These are phyloP conservation scores for Spondyliosoma cantharus DNA, from an alignment of 2,797 vertebrate genomes.

Conservation along the genomic window DNA sequence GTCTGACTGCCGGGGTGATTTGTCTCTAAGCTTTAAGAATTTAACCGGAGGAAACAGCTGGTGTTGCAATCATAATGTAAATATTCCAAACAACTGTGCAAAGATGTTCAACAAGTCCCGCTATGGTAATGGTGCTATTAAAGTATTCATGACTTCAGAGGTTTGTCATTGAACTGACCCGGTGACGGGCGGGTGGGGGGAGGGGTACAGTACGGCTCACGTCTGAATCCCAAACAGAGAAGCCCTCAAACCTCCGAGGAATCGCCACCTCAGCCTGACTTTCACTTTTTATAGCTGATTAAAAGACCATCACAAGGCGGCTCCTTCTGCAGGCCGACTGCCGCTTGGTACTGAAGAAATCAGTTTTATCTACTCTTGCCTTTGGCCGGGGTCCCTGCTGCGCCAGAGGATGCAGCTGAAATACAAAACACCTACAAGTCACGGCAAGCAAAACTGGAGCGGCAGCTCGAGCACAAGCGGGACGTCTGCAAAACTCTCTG, in stretches of 20 bases:
- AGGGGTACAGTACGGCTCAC: neutral
- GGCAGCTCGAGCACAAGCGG: slow-evolving; percentile 22
- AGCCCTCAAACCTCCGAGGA: slow-evolving; percentile 15
- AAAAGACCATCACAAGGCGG: slow-evolving; percentile 47
- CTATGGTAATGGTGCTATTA: slow-evolving; percentile 14
- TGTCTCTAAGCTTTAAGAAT: slow-evolving; percentile 37
- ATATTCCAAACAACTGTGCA: slow-evolving; percentile 19
- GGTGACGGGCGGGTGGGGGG: slow-evolving; percentile 1
- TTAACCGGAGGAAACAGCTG: slow-evolving; percentile 46
- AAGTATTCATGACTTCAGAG: slow-evolving; percentile 30
- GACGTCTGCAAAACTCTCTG: slow-evolving; percentile 16
- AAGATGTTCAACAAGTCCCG: slow-evolving; percentile 14
- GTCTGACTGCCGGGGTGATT: slow-evolving; percentile 35
- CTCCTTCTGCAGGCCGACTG: slow-evolving; percentile 37
- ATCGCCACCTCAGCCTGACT: slow-evolving; percentile 34
- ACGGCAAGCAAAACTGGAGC: slow-evolving; percentile 34
- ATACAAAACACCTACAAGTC: slow-evolving; percentile 49
- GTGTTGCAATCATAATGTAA: slow-evolving; percentile 32
- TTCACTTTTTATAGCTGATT: slow-evolving; percentile 60
- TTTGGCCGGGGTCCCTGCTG: slow-evolving; percentile 39
- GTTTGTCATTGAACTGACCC: slow-evolving; percentile 39
- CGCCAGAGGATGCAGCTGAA: slow-evolving; percentile 41
- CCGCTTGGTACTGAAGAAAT: slow-evolving; percentile 38
- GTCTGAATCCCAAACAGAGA: slow-evolving; percentile 37
- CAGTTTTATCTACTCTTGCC: slow-evolving; percentile 56